phyloP scores from a whole-genome alignment of 2,113 vertebrate species.

The Nematolebias whitei region DNA sequence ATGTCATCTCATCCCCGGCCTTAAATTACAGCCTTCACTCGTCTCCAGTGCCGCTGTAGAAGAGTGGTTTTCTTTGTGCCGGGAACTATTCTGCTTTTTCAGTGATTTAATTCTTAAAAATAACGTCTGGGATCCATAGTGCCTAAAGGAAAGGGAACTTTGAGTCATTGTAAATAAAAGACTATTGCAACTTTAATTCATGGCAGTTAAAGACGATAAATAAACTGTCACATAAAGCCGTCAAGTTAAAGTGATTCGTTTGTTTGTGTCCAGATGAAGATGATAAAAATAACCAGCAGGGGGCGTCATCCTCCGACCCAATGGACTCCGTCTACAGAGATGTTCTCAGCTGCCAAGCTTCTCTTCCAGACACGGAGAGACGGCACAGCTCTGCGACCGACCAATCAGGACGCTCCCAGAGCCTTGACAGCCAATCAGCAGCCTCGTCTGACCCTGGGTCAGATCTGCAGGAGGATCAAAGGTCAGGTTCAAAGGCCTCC shows the following conservation, averaged over 20 bases:
- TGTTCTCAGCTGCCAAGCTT: conserved; percentile 45
- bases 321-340: conserved; percentile 76
- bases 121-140: not conserved
- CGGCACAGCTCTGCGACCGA: conserved; percentile 3
- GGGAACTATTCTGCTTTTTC: conserved; percentile 1
- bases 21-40: not conserved
- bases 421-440: conserved; percentile 29
- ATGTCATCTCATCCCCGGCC: not conserved
- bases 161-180: too few relatives aligned
- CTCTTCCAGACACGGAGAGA: not conserved
- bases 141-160: not conserved
- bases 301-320: conserved; percentile 41
- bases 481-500: not conserved
- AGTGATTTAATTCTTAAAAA: not conserved
- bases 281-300: conserved; percentile 55
- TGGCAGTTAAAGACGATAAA: not conserved
- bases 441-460: not conserved
- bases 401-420: conserved; percentile 20
- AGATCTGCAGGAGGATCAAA: not conserved
- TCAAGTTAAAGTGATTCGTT: not conserved
- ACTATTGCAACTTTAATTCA: too few relatives aligned
- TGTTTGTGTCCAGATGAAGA: conserved; percentile 60
- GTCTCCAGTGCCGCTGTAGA: too few relatives aligned
- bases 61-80: not conserved
- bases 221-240: not conserved